Base-by-base conservation (phyloP, 2,888 invertebrate genomes). In the Apantesis nais region DNA sequence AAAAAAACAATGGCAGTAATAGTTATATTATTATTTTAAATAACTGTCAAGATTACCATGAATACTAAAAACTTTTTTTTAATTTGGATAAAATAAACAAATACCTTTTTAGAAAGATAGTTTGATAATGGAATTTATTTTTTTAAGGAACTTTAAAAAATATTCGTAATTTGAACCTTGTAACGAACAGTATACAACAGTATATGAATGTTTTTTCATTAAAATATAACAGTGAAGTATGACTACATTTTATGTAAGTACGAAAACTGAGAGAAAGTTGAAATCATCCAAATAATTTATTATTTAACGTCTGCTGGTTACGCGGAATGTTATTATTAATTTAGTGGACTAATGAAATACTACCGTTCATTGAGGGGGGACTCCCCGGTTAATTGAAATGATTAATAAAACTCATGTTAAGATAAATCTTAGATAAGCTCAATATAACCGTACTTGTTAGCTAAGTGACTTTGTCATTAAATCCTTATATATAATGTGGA, bases 251-350 rank as follows among this genome's bases (percentile, higher is more conserved):
- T 52, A n/a, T 0, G 48, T n/a, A n/a, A 7, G 8, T 22, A 22
- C 48, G 11, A 12, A 52, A 52, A 2, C 52, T 8, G n/a, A 39
- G 39, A 11, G 52, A 52, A 52, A 52, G 52, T n/a, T 52, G 52
- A 52, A 52, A n/a, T 52, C 11, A 52, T 52, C n/a, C n/a, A 52
- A 52, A 52, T 11, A n/a, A 52, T 52, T 52, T 52, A n/a, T 52
- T n/a, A 52, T 52, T 52, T n/a, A n/a, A 52, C 52, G 52, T n/a
- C n/a, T 52, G n/a, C 52, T 52, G n/a, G n/a, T 52, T n/a, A 52
- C 52, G 52, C n/a, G 12, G n/a, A 52, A 52, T 48, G 22, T 48
- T 22, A 7, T 22, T 48, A 48, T 22, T 48, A 48, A 52, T 52
- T n/a, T 9, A 2, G 52, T 52, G n/a, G 12, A 25, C 11, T 25